These are phyloP conservation scores for Lasioglossum zephyrum DNA, from an alignment of 2,888 invertebrate genomes.

Conservation along the genomic window DNA sequence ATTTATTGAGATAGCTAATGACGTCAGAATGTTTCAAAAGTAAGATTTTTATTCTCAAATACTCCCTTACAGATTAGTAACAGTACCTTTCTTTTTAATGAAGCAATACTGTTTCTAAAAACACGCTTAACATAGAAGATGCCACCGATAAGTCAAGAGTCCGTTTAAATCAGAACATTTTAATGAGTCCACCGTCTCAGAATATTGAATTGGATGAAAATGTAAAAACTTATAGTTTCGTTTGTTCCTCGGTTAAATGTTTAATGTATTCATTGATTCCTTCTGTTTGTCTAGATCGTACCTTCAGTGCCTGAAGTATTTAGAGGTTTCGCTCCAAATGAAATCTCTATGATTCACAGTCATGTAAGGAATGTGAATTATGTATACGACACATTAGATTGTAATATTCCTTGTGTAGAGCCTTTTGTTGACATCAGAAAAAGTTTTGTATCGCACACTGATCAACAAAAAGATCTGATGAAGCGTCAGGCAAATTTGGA, in stretches of 20 bases:
- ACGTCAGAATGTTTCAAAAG: constrained; percentile 16
- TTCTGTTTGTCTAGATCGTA: constrained; percentile 26
- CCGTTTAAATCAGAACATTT: constrained; percentile 23
- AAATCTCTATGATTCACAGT: constrained; percentile 69
- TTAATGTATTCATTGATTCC: constrained; percentile 16
- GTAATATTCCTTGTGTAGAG: constrained; percentile 44
- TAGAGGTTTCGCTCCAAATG: constrained; percentile 71
- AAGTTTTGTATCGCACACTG: constrained; percentile 28
- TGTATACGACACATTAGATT: constrained; percentile 51
- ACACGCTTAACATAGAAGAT: constrained; percentile 2
- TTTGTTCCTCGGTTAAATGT: background rate
- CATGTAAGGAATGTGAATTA: constrained; percentile 65
- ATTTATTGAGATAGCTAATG: constrained; percentile 51
- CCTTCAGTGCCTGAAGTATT: constrained; percentile 62
- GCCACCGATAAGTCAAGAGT: constrained; percentile 11
- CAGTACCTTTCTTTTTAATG: constrained; percentile 10
- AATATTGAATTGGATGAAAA: constrained; percentile 24
- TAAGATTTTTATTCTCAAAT: constrained; percentile 26
- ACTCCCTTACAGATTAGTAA: background rate
- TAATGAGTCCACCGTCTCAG: constrained; percentile 5
- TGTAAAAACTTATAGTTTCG: constrained; percentile 20
- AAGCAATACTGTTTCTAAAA: constrained; percentile 12
- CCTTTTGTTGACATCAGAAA: constrained; percentile 35
- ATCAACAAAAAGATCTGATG: constrained; percentile 40
- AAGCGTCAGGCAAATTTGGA: constrained; percentile 35